Evolutionary conservation across 2,113 vertebrate genomes (phyloP).

Genomic region (Phasianus colchicus): DNA sequence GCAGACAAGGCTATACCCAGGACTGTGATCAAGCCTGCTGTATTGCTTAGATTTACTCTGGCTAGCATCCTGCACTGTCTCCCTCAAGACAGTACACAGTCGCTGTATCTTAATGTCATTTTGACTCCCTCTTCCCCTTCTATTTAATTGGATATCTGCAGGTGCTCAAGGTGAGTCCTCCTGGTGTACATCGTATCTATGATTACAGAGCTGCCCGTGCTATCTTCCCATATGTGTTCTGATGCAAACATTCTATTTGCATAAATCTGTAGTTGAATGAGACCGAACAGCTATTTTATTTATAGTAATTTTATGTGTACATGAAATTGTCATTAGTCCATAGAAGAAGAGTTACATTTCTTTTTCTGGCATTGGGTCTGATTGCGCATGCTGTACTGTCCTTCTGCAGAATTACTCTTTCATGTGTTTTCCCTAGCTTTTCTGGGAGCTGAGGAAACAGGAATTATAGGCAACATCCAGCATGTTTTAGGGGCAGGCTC

Average conservation of each 20-base stretch:
- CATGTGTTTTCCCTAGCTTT: background rate
- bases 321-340: background rate
- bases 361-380: background rate
- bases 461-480: background rate
- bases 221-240: background rate
- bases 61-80: background rate
- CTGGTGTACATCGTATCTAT: background rate
- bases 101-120: background rate
- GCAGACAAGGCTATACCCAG: background rate
- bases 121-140: background rate
- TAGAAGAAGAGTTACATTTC: background rate
- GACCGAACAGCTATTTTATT: background rate
- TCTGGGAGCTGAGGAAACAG: background rate
- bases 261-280: background rate
- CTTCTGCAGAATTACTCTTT: background rate
- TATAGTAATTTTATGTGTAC: background rate
- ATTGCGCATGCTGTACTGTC: background rate
- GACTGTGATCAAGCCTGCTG: background rate
- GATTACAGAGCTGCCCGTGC: background rate
- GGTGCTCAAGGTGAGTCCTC: background rate
- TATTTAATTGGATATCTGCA: background rate
- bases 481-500: background rate
- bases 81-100: background rate
- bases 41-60: background rate
- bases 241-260: background rate